These are phyloP conservation scores for Saccostrea cuccullata DNA, from an alignment of 1,140 invertebrate genomes.

Conservation along the genomic window DNA sequence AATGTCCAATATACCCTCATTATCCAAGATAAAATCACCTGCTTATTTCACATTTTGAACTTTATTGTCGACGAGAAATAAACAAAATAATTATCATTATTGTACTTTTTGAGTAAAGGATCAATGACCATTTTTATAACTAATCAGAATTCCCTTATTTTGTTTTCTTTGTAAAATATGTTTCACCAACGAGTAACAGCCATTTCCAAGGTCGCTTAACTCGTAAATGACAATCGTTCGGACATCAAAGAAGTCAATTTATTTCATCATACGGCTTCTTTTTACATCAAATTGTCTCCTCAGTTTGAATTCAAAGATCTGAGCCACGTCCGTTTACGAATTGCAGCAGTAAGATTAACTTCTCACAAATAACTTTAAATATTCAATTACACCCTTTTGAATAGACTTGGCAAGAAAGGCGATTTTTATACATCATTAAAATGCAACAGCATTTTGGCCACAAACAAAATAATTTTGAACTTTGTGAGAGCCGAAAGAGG, in stretches of 20 bases:
- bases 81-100: conserved; percentile 22
- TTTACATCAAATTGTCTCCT: conserved; percentile 30
- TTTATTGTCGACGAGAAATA: conserved; percentile 12
- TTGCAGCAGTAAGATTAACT: conserved; percentile 11
- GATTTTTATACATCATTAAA: conserved; percentile 32
- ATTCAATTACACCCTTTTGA: conserved; percentile 30
- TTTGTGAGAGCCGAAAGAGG: conserved; percentile 5
- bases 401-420: not conserved
- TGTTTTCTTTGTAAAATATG: not conserved
- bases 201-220: conserved; percentile 1
- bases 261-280: conserved; percentile 21
- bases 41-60: conserved; percentile 13
- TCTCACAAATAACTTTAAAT: conserved; percentile 28
- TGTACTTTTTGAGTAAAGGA: not conserved
- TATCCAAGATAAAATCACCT: not conserved
- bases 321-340: not conserved
- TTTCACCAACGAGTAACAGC: not conserved
- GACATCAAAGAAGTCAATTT: conserved; percentile 34
- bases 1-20: not conserved
- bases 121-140: conserved; percentile 18
- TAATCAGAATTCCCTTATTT: not conserved
- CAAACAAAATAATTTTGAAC: conserved; percentile 17
- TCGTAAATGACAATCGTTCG: conserved; percentile 23
- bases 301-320: not conserved
- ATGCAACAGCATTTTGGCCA: conserved; percentile 21